phyloP scores from a whole-genome alignment of 2,113 vertebrate species.

The Phycodurus eques region DNA sequence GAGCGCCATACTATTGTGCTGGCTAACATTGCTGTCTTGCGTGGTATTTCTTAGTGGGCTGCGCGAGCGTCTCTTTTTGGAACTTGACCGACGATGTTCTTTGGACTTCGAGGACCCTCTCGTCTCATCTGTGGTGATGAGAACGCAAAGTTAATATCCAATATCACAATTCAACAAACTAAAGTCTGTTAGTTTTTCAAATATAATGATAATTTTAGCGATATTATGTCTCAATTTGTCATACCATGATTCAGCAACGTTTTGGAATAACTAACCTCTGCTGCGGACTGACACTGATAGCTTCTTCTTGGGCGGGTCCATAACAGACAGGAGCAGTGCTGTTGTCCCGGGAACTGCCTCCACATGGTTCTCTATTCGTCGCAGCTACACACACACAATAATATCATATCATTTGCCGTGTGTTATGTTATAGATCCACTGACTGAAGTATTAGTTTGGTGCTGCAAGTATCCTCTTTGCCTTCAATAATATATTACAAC shows the following conservation, averaged over 20 bases:
- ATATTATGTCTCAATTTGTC: neutral
- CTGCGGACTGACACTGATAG: conserved; percentile 74
- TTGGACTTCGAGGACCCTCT: conserved; percentile 63
- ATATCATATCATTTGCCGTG: neutral
- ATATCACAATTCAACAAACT: neutral
- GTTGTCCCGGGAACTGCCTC: conserved; percentile 81
- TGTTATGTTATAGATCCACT: neutral
- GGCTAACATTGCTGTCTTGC: conserved; percentile 86
- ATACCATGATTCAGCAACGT: neutral
- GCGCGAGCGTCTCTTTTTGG: conserved; percentile 82
- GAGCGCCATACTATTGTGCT: conserved; percentile 80
- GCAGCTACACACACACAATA: conserved; percentile 73
- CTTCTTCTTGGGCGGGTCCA: conserved; percentile 83
- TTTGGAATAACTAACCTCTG: conserved; percentile 74
- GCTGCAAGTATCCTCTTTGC: neutral
- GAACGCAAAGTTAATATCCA: neutral
- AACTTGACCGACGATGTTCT: conserved; percentile 71
- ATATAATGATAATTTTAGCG: neutral
- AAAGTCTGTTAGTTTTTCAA: neutral
- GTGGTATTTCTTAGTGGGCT: conserved; percentile 87
- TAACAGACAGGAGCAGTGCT: conserved; percentile 79
- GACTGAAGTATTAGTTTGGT: neutral
- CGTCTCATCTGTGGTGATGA: conserved; percentile 61
- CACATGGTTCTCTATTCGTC: conserved; percentile 90
- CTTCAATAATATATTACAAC: neutral